Base-by-base conservation (phyloP, 23 tunicate genomes). In the Phallusia fumigata region DNA sequence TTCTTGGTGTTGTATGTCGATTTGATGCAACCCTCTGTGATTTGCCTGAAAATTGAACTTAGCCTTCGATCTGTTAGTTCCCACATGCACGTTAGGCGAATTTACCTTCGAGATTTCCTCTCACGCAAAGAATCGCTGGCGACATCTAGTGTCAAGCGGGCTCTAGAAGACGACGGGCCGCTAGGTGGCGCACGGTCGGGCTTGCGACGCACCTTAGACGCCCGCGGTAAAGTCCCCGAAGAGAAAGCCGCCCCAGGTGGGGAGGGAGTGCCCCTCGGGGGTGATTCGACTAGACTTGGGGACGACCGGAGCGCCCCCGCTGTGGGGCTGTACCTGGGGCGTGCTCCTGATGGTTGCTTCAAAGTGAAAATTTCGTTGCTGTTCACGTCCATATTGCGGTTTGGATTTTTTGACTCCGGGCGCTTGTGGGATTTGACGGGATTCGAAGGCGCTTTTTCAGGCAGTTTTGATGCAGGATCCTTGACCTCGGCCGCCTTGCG, bases 41-140 rank as follows among this genome's bases (percentile, higher is more conserved):
- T n/a, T n/a, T n/a, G n/a, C n/a, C n/a, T n/a, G n/a, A n/a, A n/a
- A n/a, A n/a, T n/a, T n/a, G n/a, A n/a, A n/a, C n/a, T n/a, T n/a
- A 40, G 47, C 47, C 47, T 40, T 40, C 10, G 5, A 10, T 40
- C 10, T 40, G 69, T 58, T 58, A 58, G 1, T 21, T 8, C 69
- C 28, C 3, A 21, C 69, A 58, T 58, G 69, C 69, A 58, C 28
- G 69, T 58, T 58, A 58, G 69, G n/a, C n/a, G n/a, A n/a, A n/a
- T 58, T 74, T 74, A 74, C 77, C 77, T 74, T 30, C 77, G 33
- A 30, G 77, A 21, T 74, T 74, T 74, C 40, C 35, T 74, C 30
- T 74, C 77, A 18, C 77, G 77, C 26, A 34, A 32, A 13, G 36
- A 1, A 74, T 18, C 77, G 45, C 40, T 74, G 77, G 45, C 40